phyloP scores from a whole-genome alignment of 2,797 vertebrate genomes.

The Ciconia nigra region DNA sequence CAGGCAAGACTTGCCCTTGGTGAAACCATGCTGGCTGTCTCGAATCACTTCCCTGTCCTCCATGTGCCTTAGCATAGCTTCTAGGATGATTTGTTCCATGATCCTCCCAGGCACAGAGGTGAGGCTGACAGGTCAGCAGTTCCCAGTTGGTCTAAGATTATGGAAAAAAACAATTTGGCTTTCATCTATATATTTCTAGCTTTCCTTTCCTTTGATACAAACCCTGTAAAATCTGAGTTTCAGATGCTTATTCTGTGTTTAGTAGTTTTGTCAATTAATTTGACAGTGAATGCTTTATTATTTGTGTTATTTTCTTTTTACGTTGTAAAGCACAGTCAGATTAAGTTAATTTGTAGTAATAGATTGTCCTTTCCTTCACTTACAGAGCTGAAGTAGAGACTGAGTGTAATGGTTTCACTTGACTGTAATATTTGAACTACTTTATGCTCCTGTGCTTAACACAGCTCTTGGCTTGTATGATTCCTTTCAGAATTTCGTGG shows the following conservation, averaged over 20 bases:
- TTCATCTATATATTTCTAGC: neutral
- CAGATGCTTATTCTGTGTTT: neutral
- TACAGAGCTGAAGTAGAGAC: neutral
- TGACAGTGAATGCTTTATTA: neutral
- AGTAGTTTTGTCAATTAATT: neutral
- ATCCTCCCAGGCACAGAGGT: neutral
- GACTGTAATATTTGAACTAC: neutral
- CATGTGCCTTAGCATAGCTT: neutral
- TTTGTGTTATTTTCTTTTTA: neutral
- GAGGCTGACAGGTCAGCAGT: neutral
- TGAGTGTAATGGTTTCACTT: neutral
- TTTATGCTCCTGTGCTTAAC: neutral
- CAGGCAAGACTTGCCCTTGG: too few relatives aligned
- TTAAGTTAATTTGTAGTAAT: neutral
- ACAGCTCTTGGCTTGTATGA: neutral
- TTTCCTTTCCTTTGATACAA: neutral
- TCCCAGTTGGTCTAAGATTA: neutral
- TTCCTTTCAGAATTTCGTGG: slow-evolving; percentile 6
- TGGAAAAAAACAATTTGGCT: neutral
- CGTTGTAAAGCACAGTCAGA: neutral
- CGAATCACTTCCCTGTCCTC: neutral
- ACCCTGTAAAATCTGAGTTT: neutral
- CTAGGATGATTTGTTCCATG: neutral
- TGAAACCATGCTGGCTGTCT: rapidly evolving
- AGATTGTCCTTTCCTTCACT: neutral